A percentile compares a stretch with the other conserved stretches of the same genome.
These are phyloP conservation scores for Manduca sexta DNA, from an alignment of 1,140 invertebrate genomes.

Conservation along the genomic window DNA sequence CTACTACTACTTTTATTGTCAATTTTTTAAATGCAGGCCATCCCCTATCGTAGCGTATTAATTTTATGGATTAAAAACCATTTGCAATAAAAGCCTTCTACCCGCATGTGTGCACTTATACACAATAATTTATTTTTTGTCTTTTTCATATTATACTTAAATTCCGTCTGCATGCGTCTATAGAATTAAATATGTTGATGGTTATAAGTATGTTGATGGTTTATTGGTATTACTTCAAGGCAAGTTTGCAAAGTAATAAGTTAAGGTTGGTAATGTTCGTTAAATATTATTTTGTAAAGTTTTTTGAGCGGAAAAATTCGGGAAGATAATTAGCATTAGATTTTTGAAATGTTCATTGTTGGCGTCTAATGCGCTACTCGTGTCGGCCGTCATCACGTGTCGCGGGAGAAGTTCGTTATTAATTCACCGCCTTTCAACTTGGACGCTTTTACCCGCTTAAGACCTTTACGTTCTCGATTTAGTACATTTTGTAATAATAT, in stretches of 20 bases:
- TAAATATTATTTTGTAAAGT: not conserved
- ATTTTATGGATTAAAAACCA: too few species aligned
- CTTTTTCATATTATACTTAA: too few species aligned
- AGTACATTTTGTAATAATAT: slow-evolving; percentile 5
- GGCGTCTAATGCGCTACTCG: slow-evolving; percentile 67
- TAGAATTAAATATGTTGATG: too few species aligned
- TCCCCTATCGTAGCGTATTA: too few species aligned
- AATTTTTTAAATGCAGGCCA: too few species aligned
- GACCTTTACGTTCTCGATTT: slow-evolving; percentile 36
- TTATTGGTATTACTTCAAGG: too few species aligned
- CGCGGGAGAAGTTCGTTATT: slow-evolving; percentile 68
- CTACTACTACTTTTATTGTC: too few species aligned
- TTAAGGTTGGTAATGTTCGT: slow-evolving; percentile 8
- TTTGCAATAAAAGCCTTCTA: too few species aligned
- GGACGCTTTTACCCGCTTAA: slow-evolving; percentile 44
- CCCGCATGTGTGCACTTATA: too few species aligned
- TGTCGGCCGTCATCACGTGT: slow-evolving; percentile 70
- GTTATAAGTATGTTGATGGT: too few species aligned
- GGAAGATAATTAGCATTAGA: slow-evolving; percentile 46
- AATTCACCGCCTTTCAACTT: slow-evolving; percentile 63
- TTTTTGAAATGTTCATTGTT: slow-evolving; percentile 52
- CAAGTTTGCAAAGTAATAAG: slow-evolving; percentile 12
- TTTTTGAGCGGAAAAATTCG: slow-evolving; percentile 24
- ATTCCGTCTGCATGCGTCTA: too few species aligned
- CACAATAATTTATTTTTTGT: too few species aligned